Evolutionary conservation across 2,888 invertebrate genomes (phyloP).

Genomic region (Eurytoma californica): DNA sequence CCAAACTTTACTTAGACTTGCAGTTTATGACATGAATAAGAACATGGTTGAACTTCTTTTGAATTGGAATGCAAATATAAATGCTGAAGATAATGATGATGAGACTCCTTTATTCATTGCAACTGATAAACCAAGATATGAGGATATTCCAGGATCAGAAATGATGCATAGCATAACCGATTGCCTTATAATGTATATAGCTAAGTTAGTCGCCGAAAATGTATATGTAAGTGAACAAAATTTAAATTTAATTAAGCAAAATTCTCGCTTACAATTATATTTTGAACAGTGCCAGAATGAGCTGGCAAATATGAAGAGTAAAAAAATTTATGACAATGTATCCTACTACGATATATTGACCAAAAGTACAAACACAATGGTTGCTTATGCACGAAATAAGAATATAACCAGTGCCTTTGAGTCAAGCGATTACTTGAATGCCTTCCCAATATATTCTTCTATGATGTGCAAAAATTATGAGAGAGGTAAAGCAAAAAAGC

Average conservation of each 20-base stretch:
- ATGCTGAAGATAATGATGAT: conserved; percentile 48
- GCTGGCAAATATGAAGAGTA: conserved; percentile 38
- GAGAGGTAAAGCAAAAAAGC: conserved; percentile 43
- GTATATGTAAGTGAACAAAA: conserved; percentile 47
- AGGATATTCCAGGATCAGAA: conserved; percentile 52
- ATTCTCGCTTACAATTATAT: conserved; percentile 32
- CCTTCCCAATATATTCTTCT: conserved; percentile 48
- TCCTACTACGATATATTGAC: conserved; percentile 49
- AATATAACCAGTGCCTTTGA: conserved; percentile 47
- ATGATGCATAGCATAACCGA: conserved; percentile 49
- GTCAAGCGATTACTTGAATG: conserved; percentile 42
- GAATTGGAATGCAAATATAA: conserved; percentile 53
- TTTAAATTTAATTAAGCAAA: conserved; percentile 40
- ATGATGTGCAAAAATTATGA: conserved; percentile 49
- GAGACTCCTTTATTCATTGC: conserved; percentile 47
- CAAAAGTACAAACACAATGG: conserved; percentile 48
- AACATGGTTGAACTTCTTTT: conserved; percentile 53
- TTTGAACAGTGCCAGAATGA: conserved; percentile 46
- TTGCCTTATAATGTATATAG: conserved; percentile 49
- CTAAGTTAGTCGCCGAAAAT: conserved; percentile 44
- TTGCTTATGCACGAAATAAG: conserved; percentile 48
- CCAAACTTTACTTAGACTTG: conserved; percentile 49
- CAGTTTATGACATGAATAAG: conserved; percentile 53
- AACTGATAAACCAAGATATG: conserved; percentile 48
- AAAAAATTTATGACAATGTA: conserved; percentile 44